Evolutionary conservation across 2,888 invertebrate genomes (phyloP), one percentile per base, ranked within the genome.

Genomic region (Augochlorella aurata): DNA sequence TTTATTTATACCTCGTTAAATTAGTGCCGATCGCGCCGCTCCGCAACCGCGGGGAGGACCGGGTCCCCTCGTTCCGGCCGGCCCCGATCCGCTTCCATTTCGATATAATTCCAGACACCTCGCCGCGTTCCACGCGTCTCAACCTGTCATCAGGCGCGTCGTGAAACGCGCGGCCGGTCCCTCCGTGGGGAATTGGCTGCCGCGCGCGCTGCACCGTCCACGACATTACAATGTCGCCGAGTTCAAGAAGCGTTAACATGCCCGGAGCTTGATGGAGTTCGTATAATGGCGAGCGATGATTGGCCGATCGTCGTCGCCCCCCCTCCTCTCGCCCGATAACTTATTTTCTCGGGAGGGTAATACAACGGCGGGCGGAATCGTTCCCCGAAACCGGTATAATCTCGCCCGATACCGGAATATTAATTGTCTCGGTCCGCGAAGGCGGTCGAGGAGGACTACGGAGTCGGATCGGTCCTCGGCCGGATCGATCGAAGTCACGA

Each of bases 1-100:
- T 91, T 91, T 91, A 92, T 92, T 91, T 91, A 90, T 91, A 90
- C 89, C 91, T 91, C 91, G 91, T 92, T 91, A 91, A 92, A 92
- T 92, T 92, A 92, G 89, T 88, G 90, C 89, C 89, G 90, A 92
- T 92, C 90, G 58, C 58, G 16, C 49, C 5, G 49, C 49, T 49
- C 21, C 14, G 89, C 89, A 86, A 87, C 85, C 84, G 85, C 78
- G 81, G 84, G 86, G 79, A 82, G 79, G 77, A 80, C 76, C 86
- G 63, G 78, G 71, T 16, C 80, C 61, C 74, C 77, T 71, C 78
- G 61, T 78, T 63, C 61, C 78, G 71, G 38, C 77, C 76, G 77
- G 72, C 38, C 65, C 50, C 52, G 69, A 73, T 82, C 79, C 50
- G 68, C 76, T 79, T 74, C 80, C 77, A 72, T 81, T 83, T 83